These are phyloP conservation scores for Erithacus rubecula DNA, from an alignment of 2,797 vertebrate species.

Conservation along the genomic window DNA sequence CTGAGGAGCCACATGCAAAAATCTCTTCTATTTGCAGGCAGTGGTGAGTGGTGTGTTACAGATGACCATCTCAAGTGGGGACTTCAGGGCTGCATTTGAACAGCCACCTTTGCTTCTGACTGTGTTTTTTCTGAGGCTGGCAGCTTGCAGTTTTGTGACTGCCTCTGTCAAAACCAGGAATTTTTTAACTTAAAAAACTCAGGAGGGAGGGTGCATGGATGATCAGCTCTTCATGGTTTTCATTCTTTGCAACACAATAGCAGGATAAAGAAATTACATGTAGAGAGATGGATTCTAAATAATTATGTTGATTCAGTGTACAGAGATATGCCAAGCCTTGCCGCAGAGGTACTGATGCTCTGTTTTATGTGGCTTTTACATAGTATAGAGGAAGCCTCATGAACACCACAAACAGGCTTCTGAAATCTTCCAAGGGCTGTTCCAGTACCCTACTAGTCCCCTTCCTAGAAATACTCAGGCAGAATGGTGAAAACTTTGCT, in stretches of 20 bases:
- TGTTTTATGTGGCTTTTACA: conserved; percentile 35
- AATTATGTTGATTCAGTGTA: conserved; percentile 24
- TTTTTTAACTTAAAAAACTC: background rate
- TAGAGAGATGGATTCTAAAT: background rate
- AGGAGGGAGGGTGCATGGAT: background rate
- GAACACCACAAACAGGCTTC: background rate
- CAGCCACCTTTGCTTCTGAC: background rate
- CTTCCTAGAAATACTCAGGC: background rate
- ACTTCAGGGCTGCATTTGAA: background rate
- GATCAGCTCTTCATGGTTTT: conserved; percentile 12
- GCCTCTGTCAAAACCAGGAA: background rate
- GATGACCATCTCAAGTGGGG: background rate
- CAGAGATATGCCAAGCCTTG: conserved; percentile 5
- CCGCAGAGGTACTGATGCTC: background rate
- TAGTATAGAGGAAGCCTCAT: background rate
- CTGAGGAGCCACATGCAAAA: background rate
- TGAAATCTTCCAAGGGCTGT: background rate
- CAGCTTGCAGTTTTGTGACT: background rate
- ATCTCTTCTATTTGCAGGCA: background rate
- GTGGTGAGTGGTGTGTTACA: background rate
- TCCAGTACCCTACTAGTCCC: background rate
- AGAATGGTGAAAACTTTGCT: background rate
- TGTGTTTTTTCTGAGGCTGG: background rate
- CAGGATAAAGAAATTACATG: background rate
- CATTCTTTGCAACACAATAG: conserved; percentile 39